Conservation (phyloP, 2,797 vertebrate genomes). For the Bryconaethiops microstoma region DNA sequence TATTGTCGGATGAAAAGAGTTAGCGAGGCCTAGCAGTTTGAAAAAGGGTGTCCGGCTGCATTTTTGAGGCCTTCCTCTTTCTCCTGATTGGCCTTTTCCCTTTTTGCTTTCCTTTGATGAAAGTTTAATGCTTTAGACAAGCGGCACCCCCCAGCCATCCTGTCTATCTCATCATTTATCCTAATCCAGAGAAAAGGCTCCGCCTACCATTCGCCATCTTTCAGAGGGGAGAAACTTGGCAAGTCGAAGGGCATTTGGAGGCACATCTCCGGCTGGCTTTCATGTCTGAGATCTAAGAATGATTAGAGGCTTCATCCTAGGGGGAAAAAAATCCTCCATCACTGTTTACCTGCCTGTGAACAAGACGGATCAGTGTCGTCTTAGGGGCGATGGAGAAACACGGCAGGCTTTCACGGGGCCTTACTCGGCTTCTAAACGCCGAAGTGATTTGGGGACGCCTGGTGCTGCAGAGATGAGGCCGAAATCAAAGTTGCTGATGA, state of each 20-base stretch:
- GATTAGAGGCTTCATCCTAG: slow-evolving; percentile 74
- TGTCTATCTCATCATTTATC: slow-evolving; percentile 29
- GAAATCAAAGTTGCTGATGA: slow-evolving; percentile 8
- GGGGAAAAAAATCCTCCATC: slow-evolving; percentile 63
- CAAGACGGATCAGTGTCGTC: slow-evolving; percentile 21
- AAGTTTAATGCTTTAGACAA: slow-evolving; percentile 58
- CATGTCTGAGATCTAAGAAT: slow-evolving; percentile 77
- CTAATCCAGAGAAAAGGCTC: slow-evolving; percentile 47
- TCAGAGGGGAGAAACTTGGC: slow-evolving; percentile 24
- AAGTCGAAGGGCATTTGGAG: slow-evolving; percentile 68
- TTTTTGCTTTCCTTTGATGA: slow-evolving; percentile 57
- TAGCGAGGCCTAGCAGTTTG: slow-evolving; percentile 14
- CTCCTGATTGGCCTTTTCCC: slow-evolving; percentile 31
- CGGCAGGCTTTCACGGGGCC: not conserved
- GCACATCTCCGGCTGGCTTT: slow-evolving; percentile 71
- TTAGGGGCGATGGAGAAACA: not conserved
- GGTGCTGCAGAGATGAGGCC: slow-evolving; percentile 3
- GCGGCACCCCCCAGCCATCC: slow-evolving; percentile 10
- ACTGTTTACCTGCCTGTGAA: slow-evolving; percentile 67
- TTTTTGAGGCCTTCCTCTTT: slow-evolving; percentile 10
- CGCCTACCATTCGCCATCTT: slow-evolving; percentile 55
- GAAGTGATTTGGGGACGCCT: not conserved
- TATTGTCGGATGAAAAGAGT: slow-evolving; percentile 22
- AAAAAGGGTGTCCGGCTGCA: slow-evolving; percentile 39
- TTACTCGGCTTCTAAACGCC: not conserved